Evolutionary conservation across 2,113 vertebrate genomes (phyloP).

Genomic region (Myxocyprinus asiaticus): DNA sequence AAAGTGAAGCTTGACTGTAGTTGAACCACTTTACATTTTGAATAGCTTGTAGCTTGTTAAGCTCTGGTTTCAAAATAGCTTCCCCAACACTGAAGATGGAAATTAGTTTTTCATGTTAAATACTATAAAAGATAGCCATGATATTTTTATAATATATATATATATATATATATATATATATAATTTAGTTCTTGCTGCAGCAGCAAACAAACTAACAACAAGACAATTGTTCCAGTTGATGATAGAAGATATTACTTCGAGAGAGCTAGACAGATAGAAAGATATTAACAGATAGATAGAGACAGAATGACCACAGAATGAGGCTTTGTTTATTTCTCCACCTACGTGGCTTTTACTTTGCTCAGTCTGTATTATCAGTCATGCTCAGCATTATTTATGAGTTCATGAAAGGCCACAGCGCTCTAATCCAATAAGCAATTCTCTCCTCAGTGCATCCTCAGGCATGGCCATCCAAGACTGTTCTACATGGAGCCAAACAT

Average conservation of each 20-base stretch:
- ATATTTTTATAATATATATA: no score
- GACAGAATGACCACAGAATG: neutral
- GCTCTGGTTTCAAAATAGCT: no score
- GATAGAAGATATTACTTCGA: conserved; percentile 23
- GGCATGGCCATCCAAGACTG: conserved; percentile 46
- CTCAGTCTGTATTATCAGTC: conserved; percentile 45
- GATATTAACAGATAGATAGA: conserved; percentile 10
- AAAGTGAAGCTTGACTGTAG: no score
- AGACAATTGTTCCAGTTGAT: neutral
- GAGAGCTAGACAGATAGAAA: neutral
- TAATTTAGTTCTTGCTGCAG: no score
- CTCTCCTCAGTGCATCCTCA: conserved; percentile 35
- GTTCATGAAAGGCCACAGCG: conserved; percentile 49
- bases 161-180: no score
- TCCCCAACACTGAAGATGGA: no score
- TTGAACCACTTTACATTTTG: no score
- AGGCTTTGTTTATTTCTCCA: conserved; percentile 28
- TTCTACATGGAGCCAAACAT: conserved; percentile 55
- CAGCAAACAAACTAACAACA: no score
- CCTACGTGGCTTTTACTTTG: conserved; percentile 44
- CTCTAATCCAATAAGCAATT: conserved; percentile 57
- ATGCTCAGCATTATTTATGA: conserved; percentile 49
- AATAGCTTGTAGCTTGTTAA: no score
- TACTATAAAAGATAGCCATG: no score
- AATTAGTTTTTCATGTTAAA: no score